Evolutionary conservation across 2,113 vertebrate genomes (phyloP).

Genomic region (Ptilorrhoa leucosticta): DNA sequence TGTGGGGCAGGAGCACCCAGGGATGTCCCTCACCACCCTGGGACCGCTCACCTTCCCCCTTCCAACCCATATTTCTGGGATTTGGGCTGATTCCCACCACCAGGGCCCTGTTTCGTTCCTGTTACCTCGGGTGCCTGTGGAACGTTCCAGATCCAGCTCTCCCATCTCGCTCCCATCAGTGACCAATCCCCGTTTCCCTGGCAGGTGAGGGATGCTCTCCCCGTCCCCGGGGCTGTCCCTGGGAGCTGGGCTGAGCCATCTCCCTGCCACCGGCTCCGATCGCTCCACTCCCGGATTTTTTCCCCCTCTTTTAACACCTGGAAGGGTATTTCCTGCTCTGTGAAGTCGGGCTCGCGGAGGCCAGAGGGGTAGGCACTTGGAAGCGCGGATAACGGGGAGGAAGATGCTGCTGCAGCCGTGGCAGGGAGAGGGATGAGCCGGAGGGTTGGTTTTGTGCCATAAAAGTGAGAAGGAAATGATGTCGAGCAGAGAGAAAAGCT

Average conservation of each 20-base stretch:
- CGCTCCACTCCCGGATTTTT: background rate
- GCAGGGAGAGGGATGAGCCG: background rate
- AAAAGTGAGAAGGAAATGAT: background rate
- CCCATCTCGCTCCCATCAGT: background rate
- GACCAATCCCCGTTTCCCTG: rapidly evolving
- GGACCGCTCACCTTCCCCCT: background rate
- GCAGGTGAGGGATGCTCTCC: background rate
- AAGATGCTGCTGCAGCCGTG: background rate
- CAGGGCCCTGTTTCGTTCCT: background rate
- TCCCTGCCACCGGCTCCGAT: background rate
- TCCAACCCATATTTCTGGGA: background rate
- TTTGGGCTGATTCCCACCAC: rapidly evolving
- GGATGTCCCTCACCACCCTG: background rate
- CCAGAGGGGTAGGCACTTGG: background rate
- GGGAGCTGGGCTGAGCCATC: background rate
- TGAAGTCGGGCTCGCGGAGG: background rate
- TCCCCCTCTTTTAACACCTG: background rate
- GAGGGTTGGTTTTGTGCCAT: background rate
- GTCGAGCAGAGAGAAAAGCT: background rate
- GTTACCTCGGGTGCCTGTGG: background rate
- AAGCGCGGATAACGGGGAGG: rapidly evolving
- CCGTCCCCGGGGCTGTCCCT: background rate
- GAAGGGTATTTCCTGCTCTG: background rate
- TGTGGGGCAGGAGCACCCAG: background rate
- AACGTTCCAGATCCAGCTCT: background rate